These are phyloP conservation scores for Lamprotornis superbus DNA, from an alignment of 2,113 vertebrate species.

Conservation along the genomic window DNA sequence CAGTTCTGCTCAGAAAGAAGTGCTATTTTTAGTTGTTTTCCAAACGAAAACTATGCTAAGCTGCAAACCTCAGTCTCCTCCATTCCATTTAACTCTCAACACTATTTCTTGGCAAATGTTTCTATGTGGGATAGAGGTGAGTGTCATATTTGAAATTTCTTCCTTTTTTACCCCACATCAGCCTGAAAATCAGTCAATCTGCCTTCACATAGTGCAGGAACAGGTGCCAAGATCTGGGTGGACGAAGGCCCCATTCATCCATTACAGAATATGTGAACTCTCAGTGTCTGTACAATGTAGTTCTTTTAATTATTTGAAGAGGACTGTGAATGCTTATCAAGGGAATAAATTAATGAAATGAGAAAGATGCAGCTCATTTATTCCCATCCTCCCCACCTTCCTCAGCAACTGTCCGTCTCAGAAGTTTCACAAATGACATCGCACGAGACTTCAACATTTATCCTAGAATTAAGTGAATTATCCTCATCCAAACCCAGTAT, in stretches of 20 bases:
- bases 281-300: neutral
- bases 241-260: conserved; percentile 6
- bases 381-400: neutral
- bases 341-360: neutral
- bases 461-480: neutral
- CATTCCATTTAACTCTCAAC: neutral
- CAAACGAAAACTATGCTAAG: neutral
- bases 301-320: neutral
- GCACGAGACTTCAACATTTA: neutral
- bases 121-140: neutral
- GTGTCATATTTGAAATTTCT: neutral
- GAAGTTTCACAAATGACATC: neutral
- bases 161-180: neutral
- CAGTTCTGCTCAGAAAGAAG: conserved; percentile 3
- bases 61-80: neutral
- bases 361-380: neutral
- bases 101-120: neutral
- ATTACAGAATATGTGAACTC: neutral
- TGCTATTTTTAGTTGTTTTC: conserved; percentile 53
- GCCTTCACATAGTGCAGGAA: neutral
- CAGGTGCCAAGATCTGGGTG: neutral
- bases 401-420: rapidly evolving
- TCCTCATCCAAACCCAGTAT: neutral
- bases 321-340: neutral
- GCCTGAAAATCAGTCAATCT: neutral